phyloP scores from a whole-genome alignment of 2,797 vertebrate genomes.

The Chelon auratus region DNA sequence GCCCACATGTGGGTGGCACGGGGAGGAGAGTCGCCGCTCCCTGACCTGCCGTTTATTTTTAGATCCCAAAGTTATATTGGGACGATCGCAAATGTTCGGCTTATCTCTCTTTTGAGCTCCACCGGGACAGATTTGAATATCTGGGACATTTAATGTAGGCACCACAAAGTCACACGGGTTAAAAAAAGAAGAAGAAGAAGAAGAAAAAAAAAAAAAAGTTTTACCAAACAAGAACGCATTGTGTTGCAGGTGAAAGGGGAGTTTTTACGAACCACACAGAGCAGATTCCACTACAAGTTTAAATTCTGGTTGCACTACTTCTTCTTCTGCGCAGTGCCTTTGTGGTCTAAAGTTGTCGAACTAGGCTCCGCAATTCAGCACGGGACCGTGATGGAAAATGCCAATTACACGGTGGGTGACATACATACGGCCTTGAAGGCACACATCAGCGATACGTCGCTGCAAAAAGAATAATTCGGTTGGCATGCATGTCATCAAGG shows the following conservation, averaged over 20 bases:
- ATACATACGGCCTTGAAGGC: constrained; percentile 54
- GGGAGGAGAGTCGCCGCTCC: constrained; percentile 66
- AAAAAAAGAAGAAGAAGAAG: background rate
- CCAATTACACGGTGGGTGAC: constrained; percentile 48
- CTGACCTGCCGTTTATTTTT: constrained; percentile 80
- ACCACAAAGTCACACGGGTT: background rate
- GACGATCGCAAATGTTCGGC: constrained; percentile 73
- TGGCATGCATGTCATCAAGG: constrained; percentile 56
- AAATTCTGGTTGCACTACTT: constrained; percentile 6
- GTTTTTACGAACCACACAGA: background rate
- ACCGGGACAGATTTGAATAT: constrained; percentile 56
- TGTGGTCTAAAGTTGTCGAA: constrained; percentile 10
- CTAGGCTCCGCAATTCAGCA: background rate
- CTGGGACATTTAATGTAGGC: constrained; percentile 11
- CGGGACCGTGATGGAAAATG: constrained; percentile 29
- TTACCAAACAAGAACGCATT: constrained; percentile 7
- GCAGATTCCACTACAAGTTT: background rate
- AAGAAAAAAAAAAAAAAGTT: background rate
- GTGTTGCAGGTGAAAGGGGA: background rate
- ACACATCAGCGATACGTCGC: constrained; percentile 57
- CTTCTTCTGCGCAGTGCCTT: background rate
- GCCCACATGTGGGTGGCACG: constrained; percentile 73
- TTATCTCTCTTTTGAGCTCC: constrained; percentile 65
- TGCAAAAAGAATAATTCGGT: constrained; percentile 63
- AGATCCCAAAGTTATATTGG: constrained; percentile 78